Base-by-base conservation (phyloP, 2,797 vertebrate genomes). In the Oreochromis grahami region DNA sequence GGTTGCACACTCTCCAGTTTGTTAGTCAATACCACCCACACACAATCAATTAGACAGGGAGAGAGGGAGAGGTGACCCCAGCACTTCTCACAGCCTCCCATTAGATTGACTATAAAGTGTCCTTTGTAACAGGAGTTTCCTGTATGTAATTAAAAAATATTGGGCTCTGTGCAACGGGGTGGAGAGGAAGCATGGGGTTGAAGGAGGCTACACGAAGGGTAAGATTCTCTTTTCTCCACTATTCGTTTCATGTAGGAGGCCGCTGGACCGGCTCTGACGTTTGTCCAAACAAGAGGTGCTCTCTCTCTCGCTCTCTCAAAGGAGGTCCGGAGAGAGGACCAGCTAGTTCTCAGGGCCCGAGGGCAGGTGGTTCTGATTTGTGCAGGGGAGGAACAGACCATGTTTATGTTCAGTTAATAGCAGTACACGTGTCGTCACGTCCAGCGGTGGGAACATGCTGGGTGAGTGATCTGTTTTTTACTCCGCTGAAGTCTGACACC, bases 71-170 rank as follows among this genome's bases (percentile, higher is more conserved):
- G 84, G 81, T 84, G 88, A 93, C 82, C 91, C 88, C 85, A 85
- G 76, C 84, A 93, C 90, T 93, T 77, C 88, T 86, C 76, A 41
- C 63, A 90, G 88, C 78, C 90, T 91, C 92, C 94, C 91, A 89
- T 84, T 86, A 93, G 92, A 94, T 92, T 53, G 76, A 87, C 88
- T 82, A 90, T 94, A 95, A 93, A 91, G 94, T 95, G 93, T 94
- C 86, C 94, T 93, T 93, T 96, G 97, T 96, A 97, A 97, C 95
- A 91, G 80, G 95, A 97, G 96, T 97, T 97, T 96, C 96, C 96
- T 95, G 91, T 86, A 91, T 81, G 93, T 97, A 92, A 95, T 96
- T 96, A 95, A 97, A 97, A 96, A 94, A 95, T 94, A 95, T 93
- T 91, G 91, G 82, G 85, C 77, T 87, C 79, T 65, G 87, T 88